Conservation (phyloP, 37 sponge, comb jelly and placozoan genomes). For the Halichondria panicea region DNA sequence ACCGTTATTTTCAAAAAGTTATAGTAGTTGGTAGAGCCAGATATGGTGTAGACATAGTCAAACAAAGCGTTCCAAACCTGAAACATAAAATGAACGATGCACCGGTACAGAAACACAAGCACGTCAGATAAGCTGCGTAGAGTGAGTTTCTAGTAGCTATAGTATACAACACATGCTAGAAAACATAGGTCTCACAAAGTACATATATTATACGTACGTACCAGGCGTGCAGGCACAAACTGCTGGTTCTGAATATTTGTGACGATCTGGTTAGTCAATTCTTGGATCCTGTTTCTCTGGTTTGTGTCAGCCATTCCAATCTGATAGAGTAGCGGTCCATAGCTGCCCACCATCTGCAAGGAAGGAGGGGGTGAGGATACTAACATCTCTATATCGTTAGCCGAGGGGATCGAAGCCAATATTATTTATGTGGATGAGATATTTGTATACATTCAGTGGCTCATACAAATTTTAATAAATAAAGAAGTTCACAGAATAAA, state of each 20-base stretch:
- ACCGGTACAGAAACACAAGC: slow-evolving; percentile 5
- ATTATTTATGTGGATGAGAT: too few species aligned
- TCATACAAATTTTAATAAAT: too few species aligned
- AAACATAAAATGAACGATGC: slow-evolving; percentile 79
- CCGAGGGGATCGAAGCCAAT: too few species aligned
- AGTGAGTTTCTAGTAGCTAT: neutral
- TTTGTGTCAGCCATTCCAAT: slow-evolving; percentile 63
- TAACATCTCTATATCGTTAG: too few species aligned
- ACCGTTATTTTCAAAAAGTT: slow-evolving; percentile 66
- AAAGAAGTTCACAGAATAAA: too few species aligned
- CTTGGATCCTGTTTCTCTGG: slow-evolving; percentile 47
- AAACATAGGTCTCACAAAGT: neutral
- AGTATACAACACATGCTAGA: neutral
- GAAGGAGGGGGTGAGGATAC: neutral
- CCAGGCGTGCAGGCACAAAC: slow-evolving; percentile 70
- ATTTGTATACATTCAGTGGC: too few species aligned
- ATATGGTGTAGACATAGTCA: slow-evolving; percentile 78
- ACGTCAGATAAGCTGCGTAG: neutral
- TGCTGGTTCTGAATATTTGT: slow-evolving; percentile 34
- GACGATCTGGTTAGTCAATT: slow-evolving; percentile 31
- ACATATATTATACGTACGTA: neutral
- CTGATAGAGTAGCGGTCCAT: slow-evolving; percentile 66
- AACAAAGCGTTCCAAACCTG: slow-evolving; percentile 80
- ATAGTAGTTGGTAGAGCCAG: slow-evolving; percentile 80
- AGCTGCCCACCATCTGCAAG: slow-evolving; percentile 58